phyloP scores from a whole-genome alignment of 2,113 vertebrate species.

The Ifrita kowaldi region DNA sequence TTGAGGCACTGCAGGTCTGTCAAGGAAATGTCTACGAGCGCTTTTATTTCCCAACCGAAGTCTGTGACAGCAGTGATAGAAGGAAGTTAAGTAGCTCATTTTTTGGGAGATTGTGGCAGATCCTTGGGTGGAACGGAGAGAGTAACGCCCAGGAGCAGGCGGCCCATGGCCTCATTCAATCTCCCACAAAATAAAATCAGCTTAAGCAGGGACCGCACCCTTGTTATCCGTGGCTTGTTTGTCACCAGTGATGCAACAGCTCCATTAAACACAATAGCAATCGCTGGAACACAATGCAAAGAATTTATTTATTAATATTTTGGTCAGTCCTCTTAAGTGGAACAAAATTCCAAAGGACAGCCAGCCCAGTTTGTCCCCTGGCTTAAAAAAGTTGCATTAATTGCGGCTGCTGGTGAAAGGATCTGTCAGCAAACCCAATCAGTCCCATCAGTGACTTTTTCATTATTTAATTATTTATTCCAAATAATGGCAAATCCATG shows the following conservation, averaged over 20 bases:
- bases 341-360: neutral
- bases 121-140: neutral
- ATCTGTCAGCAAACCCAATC: neutral
- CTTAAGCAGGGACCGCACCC: neutral
- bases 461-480: neutral
- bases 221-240: neutral
- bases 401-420: neutral
- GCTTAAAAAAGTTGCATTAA: neutral
- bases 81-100: too few species aligned
- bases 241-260: neutral
- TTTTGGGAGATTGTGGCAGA: neutral
- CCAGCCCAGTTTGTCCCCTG: neutral
- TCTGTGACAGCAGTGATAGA: accelerated
- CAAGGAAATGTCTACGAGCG: neutral
- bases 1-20: accelerated
- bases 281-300: neutral
- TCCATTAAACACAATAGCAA: neutral
- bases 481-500: neutral
- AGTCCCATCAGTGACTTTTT: neutral
- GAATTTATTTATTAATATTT: neutral
- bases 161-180: neutral
- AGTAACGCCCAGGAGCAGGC: neutral
- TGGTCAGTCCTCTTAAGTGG: neutral
- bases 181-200: neutral
- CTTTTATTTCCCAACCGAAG: neutral